These are phyloP conservation scores for Trachops cirrhosus DNA, from an alignment of 2,797 vertebrate species.

Conservation along the genomic window DNA sequence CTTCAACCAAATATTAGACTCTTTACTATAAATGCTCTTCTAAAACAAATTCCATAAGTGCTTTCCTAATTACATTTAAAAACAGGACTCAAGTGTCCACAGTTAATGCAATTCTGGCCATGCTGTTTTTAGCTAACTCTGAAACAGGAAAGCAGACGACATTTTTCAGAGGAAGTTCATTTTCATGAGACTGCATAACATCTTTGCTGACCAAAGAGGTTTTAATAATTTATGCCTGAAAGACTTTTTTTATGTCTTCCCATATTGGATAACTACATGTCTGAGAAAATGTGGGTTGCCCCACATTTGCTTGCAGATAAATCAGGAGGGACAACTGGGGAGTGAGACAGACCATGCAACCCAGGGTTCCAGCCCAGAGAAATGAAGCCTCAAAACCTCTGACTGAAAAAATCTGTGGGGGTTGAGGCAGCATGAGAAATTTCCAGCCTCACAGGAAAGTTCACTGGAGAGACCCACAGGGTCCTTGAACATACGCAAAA, in stretches of 20 bases:
- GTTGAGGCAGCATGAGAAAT: too few relatives aligned
- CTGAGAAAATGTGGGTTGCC: background rate
- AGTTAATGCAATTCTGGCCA: background rate
- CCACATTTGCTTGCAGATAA: too few relatives aligned
- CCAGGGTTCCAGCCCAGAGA: too few relatives aligned
- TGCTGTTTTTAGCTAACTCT: background rate
- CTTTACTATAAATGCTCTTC: background rate
- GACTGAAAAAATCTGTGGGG: too few relatives aligned
- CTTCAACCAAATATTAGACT: conserved; percentile 19
- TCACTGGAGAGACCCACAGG: too few relatives aligned
- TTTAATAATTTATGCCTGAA: background rate
- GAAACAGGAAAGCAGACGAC: background rate
- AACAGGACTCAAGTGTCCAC: background rate
- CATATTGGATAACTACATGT: background rate
- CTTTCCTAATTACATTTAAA: background rate
- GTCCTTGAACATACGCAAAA: too few relatives aligned
- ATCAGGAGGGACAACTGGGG: too few relatives aligned
- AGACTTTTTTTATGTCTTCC: background rate
- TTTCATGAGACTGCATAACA: background rate
- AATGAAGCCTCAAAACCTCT: too few relatives aligned
- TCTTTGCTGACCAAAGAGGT: conserved; percentile 19
- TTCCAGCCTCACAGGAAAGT: too few relatives aligned
- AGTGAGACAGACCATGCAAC: too few relatives aligned
- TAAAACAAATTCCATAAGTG: background rate
- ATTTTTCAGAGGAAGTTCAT: conserved; percentile 45